Percentiles rank a stretch among this genome's conserved stretches.
These are phyloP conservation scores for Drosophila kuntzei DNA, from an alignment of 2,888 invertebrate species.

Conservation along the genomic window DNA sequence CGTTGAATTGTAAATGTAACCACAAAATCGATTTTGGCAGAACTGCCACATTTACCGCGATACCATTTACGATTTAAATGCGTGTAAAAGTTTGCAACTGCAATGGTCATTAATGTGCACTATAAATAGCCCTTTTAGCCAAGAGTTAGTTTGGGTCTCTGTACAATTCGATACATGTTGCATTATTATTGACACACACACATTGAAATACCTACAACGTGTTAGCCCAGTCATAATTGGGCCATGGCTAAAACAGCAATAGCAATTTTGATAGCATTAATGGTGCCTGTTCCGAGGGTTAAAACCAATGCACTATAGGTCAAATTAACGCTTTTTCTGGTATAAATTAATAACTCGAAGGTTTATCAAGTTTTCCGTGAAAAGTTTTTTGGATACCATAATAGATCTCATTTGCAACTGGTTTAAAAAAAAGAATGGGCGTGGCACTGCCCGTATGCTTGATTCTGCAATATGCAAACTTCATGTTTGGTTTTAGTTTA, in stretches of 20 bases:
- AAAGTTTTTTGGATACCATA: too few relatives aligned
- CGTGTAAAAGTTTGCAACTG: slow-evolving; percentile 26
- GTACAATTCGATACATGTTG: slow-evolving; percentile 21
- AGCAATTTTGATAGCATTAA: slow-evolving; percentile 58
- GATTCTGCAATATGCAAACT: too few relatives aligned
- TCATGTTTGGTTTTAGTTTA: too few relatives aligned
- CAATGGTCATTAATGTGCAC: slow-evolving; percentile 37
- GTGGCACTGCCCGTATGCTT: too few relatives aligned
- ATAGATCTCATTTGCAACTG: too few relatives aligned
- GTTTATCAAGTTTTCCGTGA: too few relatives aligned
- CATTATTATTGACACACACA: slow-evolving; percentile 28
- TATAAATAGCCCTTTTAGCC: slow-evolving; percentile 30
- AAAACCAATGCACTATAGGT: too few relatives aligned
- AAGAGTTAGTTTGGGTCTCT: neutral
- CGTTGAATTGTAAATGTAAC: slow-evolving; percentile 3
- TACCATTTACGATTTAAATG: slow-evolving; percentile 30
- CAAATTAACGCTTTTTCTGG: too few relatives aligned
- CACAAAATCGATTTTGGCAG: slow-evolving; percentile 43
- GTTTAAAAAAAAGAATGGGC: too few relatives aligned
- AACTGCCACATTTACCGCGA: slow-evolving; percentile 16
- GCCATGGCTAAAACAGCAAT: slow-evolving; percentile 55
- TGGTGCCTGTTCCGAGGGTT: slow-evolving; percentile 37
- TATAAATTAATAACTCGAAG: too few relatives aligned
- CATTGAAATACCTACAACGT: too few relatives aligned
- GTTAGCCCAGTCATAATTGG: slow-evolving; percentile 54